Percentiles rank a stretch among this genome's conserved stretches.
Evolutionary conservation across 2,113 vertebrate species (phyloP).

Genomic region (Crotalus horridus): DNA sequence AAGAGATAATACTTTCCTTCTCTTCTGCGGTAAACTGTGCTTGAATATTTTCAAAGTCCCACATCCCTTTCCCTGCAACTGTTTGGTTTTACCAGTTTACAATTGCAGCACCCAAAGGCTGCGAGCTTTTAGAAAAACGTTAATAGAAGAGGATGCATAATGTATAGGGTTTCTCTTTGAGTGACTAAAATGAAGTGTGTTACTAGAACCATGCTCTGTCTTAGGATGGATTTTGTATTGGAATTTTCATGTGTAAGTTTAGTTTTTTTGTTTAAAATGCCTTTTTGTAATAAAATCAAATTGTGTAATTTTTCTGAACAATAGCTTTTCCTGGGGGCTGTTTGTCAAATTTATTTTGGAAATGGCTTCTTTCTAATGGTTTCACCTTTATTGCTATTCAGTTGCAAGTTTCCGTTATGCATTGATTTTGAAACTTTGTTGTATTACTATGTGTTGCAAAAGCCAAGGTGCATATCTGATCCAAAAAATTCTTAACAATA

Average conservation of each 20-base stretch:
- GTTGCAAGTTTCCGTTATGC: not conserved
- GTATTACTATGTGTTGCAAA: not conserved
- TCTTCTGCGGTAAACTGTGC: not conserved
- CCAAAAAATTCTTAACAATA: not conserved
- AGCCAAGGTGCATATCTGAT: not conserved
- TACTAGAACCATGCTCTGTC: constrained; percentile 57
- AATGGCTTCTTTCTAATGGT: not conserved
- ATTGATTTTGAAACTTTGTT: not conserved
- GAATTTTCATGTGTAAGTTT: constrained; percentile 71
- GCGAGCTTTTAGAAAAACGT: not conserved
- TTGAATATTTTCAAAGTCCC: not conserved
- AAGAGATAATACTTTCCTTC: not conserved
- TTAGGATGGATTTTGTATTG: constrained; percentile 70
- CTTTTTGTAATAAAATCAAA: constrained; percentile 80
- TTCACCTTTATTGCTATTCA: not conserved
- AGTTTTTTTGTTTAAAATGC: constrained; percentile 73
- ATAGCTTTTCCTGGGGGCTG: not conserved
- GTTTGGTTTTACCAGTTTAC: not conserved
- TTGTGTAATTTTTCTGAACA: not conserved
- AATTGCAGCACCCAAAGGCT: not conserved
- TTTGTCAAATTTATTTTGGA: not conserved
- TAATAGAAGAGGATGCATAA: not conserved
- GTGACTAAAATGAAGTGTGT: constrained; percentile 2
- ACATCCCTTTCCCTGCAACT: not conserved
- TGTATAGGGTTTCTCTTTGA: constrained; percentile 44